Evolutionary conservation across 2,888 invertebrate genomes (phyloP), one percentile per base, ranked within the genome.

Genomic region (Sericinus montela): DNA sequence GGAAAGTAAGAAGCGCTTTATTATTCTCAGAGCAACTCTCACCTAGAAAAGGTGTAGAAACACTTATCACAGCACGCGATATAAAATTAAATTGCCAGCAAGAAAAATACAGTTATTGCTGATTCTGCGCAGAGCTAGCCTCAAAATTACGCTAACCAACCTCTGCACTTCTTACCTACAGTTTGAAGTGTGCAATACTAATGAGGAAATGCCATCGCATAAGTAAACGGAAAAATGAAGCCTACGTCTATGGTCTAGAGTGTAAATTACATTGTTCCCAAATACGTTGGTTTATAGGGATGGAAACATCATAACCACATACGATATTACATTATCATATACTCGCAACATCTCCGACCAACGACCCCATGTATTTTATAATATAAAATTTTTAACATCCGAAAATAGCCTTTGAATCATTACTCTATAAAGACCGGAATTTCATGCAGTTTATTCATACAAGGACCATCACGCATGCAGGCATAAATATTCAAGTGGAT

Each of bases 21-120:
- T 15, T 16, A 16, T 29, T 29, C 40, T 41, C 28, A 16, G 35
- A 29, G 35, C 28, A 15, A 15, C 34, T 34, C 40, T 41, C 35
- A 47, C 10, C 34, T 29, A 6, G 29, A 45, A 29, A 45, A 37
- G 29, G 13, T 40, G 35, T 38, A 19, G 30, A 9, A 32, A 35
- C 34, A 34, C 35, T 44, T 40, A 46, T 45, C 40, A 34, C 25
- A 39, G 23, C 32, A 11, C 9, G 32, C 16, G 28, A 35, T 29
- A 46, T 40, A 46, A 46, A 40, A 46, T 46, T 46, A 46, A 46
- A 46, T 46, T 46, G 16, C 46, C 28, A 29, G 30, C n/a, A 40
- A 40, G 10, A 15, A 46, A 40, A 46, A 46, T 34, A 46, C 35
- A 35, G 40, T 35, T 47, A 41, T 41, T 35, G 40, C 46, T 47